Evolutionary conservation across 2,797 vertebrate genomes (phyloP).

Genomic region (Rhinoraja longicauda): DNA sequence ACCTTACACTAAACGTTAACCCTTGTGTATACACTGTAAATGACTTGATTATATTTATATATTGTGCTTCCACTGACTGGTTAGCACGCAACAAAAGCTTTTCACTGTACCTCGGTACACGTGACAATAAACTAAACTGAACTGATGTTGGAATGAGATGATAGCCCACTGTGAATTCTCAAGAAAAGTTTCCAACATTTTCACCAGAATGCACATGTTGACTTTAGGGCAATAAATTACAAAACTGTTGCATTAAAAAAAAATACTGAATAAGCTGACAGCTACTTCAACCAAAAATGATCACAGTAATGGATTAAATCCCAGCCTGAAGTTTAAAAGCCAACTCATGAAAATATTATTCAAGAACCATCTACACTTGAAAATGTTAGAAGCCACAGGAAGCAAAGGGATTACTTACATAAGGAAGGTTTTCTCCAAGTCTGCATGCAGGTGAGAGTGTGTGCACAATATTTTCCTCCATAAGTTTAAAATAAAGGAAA

Average conservation of each 20-base stretch:
- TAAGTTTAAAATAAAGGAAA: not conserved
- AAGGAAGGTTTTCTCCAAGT: not conserved
- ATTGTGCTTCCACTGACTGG: no score
- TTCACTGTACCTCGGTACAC: no score
- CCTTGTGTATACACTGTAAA: no score
- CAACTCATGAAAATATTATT: not conserved
- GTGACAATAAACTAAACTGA: no score
- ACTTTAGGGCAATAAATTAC: not conserved
- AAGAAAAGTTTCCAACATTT: not conserved
- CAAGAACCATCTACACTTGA: not conserved
- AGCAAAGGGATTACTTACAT: not conserved
- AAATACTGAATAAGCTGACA: not conserved
- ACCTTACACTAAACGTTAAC: no score
- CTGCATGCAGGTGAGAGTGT: not conserved
- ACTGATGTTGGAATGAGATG: not conserved
- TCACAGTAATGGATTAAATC: not conserved
- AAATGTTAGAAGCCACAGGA: not conserved
- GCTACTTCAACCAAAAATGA: not conserved
- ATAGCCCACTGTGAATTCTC: not conserved
- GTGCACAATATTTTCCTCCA: not conserved
- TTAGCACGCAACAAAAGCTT: no score
- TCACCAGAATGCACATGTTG: not conserved
- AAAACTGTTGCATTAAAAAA: not conserved
- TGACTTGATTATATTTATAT: no score
- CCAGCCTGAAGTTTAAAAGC: not conserved